Base-by-base conservation (phyloP, 2,888 invertebrate genomes). In the Neoaliturus tenellus region DNA sequence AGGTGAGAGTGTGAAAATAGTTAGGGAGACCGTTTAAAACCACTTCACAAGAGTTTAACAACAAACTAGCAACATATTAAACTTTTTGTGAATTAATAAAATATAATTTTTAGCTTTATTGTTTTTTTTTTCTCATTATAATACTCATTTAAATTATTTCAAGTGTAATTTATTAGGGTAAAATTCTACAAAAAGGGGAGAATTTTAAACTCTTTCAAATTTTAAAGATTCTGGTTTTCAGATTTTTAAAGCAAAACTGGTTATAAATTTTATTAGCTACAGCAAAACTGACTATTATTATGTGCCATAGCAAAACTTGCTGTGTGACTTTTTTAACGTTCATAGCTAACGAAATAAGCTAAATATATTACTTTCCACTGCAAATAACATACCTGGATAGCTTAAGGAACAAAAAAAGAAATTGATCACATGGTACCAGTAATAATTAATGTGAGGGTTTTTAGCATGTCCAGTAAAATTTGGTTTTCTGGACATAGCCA, bases 361-460 rank as follows among this genome's bases (percentile, higher is more conserved):
- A 67, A 67, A n/a, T 67, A 67, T 67, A 67, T 35, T 67, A 67
- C 67, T 67, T 67, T 67, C 25, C 67, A 31, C 67, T 67, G 67
- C 33, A 67, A 67, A 12, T 23, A 67, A 33, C 4, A 31, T 33
- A 62, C 62, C 62, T 62, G 4, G 62, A 12, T 28, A 62, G n/a
- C 17, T 4, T 62, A 23, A 62, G 5, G 33, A 31, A 33, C 17
- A 28, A 33, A 31, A 31, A 31, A 67, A 67, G n/a, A 33, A 31
- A 67, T 4, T 67, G 33, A 33, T 33, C 17, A 67, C 67, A 67
- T 67, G 12, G 67, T 67, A 67, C 33, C 31, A 67, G n/a, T 35
- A 67, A 35, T 67, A 67, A 67, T 35, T 33, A 33, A 31, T 4
- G 35, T 1, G 33, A 14, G 17, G 14, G 17, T 67, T 67, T 67